Evolutionary conservation across 2,113 vertebrate genomes (phyloP).

Genomic region (Rana temporaria): DNA sequence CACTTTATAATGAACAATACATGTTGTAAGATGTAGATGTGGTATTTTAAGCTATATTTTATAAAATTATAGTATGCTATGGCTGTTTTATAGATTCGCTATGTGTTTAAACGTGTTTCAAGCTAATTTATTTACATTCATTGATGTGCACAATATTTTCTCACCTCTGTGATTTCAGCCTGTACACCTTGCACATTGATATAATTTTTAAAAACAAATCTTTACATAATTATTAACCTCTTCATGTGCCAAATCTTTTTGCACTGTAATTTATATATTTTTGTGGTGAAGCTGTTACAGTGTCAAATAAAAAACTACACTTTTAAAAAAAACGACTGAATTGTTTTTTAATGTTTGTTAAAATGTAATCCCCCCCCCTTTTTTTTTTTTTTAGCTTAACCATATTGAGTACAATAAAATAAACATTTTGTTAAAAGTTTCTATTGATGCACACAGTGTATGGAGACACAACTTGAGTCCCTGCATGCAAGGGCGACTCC

Average conservation of each 20-base stretch:
- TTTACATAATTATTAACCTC: slow-evolving; percentile 54
- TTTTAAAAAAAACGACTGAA: slow-evolving; percentile 37
- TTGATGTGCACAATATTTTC: slow-evolving; percentile 29
- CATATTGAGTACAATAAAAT: no score
- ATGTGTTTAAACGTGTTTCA: slow-evolving; percentile 6
- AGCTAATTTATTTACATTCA: not conserved
- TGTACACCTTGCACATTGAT: slow-evolving; percentile 2
- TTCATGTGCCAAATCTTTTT: slow-evolving; percentile 63
- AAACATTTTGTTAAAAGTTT: no score
- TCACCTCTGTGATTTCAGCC: not conserved
- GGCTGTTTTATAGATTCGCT: not conserved
- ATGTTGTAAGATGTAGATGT: not conserved
- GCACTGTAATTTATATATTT: slow-evolving; percentile 68
- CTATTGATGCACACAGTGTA: no score
- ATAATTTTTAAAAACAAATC: slow-evolving; percentile 45
- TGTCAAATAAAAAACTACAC: slow-evolving; percentile 68
- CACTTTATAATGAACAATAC: slow-evolving; percentile 13
- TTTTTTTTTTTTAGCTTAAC: no score
- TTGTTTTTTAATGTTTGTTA: not conserved
- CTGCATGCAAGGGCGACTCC: no score
- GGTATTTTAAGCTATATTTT: slow-evolving; percentile 3
- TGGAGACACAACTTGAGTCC: no score
- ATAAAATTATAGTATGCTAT: not conserved
- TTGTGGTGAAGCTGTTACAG: slow-evolving; percentile 67
- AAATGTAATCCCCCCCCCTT: no score